phyloP scores from a whole-genome alignment of 1,140 invertebrate species.

The Nasonia giraulti region DNA sequence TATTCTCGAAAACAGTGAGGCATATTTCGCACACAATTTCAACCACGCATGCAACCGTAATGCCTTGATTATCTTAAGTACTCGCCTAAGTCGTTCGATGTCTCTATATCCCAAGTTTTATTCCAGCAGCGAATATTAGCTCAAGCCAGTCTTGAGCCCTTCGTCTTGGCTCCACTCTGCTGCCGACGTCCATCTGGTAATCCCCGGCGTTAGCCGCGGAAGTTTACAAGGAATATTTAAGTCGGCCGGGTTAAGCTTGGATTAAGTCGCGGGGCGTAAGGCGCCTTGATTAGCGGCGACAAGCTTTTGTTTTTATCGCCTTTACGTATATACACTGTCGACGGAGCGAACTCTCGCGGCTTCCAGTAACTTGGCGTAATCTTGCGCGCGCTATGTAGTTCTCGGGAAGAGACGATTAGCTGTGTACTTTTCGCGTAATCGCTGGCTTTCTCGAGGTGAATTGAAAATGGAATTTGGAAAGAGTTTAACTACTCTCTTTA shows the following conservation, averaged over 20 bases:
- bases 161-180: background rate
- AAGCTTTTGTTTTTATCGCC: constrained; percentile 62
- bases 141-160: background rate
- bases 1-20: too few species aligned
- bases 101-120: background rate
- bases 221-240: constrained; percentile 71
- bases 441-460: background rate
- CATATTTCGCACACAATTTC: background rate
- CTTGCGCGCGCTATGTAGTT: too few species aligned
- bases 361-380: background rate
- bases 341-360: too few species aligned
- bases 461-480: background rate
- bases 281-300: constrained; percentile 67
- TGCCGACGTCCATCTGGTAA: constrained; percentile 27
- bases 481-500: background rate
- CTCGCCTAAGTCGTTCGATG: constrained; percentile 1
- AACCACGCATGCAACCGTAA: constrained; percentile 8
- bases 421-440: background rate
- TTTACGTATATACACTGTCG: background rate
- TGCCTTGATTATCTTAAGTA: constrained; percentile 29
- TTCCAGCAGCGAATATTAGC: background rate
- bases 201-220: constrained; percentile 57
- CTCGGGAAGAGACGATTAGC: background rate
- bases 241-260: constrained; percentile 65
- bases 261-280: constrained; percentile 61